Conservation (phyloP, 2,113 vertebrate genomes). For the Anolis carolinensis region DNA sequence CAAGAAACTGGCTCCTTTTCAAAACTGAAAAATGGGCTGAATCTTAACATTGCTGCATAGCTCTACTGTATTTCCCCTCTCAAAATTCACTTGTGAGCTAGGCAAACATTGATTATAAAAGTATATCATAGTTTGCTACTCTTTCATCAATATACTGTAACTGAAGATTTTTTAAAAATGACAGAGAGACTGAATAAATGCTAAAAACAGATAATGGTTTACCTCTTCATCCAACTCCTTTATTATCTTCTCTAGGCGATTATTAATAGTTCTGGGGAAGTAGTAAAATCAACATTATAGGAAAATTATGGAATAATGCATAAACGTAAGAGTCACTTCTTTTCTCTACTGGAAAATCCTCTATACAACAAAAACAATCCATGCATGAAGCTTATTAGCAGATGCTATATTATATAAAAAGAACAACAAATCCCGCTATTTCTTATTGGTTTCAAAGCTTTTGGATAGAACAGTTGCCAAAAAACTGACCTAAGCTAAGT, state of each 20-base stretch:
- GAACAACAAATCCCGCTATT: not conserved
- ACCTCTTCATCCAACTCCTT: conserved; percentile 98
- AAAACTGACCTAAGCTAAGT: too few species aligned
- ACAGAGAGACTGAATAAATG: not conserved
- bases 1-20: too few species aligned
- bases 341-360: not conserved
- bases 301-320: conserved; percentile 20
- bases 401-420: not conserved
- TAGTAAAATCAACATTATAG: conserved; percentile 56
- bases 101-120: rapidly evolving
- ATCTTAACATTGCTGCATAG: not conserved
- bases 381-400: not conserved
- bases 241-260: conserved; percentile 88
- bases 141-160: not conserved
- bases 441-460: not conserved
- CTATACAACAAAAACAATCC: conserved; percentile 9
- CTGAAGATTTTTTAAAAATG: too few species aligned
- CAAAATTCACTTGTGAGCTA: not conserved
- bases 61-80: not conserved
- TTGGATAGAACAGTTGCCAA: too few species aligned
- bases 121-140: not conserved
- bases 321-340: not conserved
- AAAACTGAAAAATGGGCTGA: too few species aligned
- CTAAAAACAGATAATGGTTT: conserved; percentile 31
- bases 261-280: conserved; percentile 78